These are phyloP conservation scores for Exocentrus adspersus DNA, from an alignment of 2,888 invertebrate species.

Conservation along the genomic window DNA sequence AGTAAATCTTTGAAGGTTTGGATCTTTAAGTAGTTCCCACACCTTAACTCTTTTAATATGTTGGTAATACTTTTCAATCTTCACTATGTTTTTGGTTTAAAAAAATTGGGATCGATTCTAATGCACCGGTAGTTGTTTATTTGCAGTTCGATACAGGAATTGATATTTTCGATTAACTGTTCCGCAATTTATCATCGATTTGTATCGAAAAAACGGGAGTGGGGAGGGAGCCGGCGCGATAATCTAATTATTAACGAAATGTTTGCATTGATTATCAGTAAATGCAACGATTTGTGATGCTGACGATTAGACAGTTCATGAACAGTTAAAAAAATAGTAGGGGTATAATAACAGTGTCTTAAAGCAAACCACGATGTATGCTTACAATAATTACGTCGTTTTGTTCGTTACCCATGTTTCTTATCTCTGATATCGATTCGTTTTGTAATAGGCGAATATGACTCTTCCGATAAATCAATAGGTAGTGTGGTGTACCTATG, in stretches of 20 bases:
- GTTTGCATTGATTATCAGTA: slow-evolving; percentile 1
- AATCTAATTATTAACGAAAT: slow-evolving; percentile 8
- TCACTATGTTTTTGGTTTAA: no score
- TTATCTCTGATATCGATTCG: neutral
- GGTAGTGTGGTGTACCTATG: no score
- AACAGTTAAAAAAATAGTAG: no score
- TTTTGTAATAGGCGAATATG: neutral
- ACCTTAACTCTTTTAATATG: no score
- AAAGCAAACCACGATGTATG: no score
- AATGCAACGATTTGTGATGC: neutral
- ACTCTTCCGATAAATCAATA: neutral
- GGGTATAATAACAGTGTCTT: no score
- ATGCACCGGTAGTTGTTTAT: neutral
- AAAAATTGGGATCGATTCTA: neutral
- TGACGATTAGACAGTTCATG: no score
- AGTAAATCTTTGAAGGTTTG: no score
- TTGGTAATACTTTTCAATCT: no score
- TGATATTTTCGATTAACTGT: slow-evolving; percentile 15
- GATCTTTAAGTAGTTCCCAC: no score
- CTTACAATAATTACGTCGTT: no score
- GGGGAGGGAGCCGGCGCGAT: neutral
- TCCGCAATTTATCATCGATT: slow-evolving; percentile 7
- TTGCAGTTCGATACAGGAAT: neutral
- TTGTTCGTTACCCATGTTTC: no score
- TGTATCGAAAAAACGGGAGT: neutral